Percentiles rank a stretch among this genome's conserved stretches.
phyloP scores from a whole-genome alignment of 2,888 invertebrate species.

The Dynastes maya region DNA sequence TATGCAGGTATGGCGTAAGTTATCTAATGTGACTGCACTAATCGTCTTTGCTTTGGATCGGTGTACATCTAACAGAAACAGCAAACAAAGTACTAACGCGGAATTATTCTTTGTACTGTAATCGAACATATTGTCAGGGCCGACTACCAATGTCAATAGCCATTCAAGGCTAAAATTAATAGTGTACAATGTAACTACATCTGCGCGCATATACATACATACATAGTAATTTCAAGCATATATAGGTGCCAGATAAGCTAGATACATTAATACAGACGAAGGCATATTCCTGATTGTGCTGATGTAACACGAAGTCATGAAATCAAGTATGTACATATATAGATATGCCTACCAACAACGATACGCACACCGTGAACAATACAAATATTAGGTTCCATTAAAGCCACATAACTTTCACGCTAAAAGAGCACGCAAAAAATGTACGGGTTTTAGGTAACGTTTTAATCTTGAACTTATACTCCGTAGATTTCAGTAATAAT shows the following conservation, averaged over 20 bases:
- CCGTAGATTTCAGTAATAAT: background rate
- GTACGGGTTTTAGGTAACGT: background rate
- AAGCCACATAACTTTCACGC: background rate
- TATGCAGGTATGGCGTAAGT: too few relatives aligned
- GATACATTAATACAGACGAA: too few relatives aligned
- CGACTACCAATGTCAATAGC: background rate
- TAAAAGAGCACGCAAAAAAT: background rate
- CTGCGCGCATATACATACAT: background rate
- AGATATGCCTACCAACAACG: too few relatives aligned
- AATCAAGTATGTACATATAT: too few relatives aligned
- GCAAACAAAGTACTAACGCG: background rate
- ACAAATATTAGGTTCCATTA: too few relatives aligned
- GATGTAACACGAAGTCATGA: too few relatives aligned
- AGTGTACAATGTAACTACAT: too few relatives aligned
- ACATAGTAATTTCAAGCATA: background rate
- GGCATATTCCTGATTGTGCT: too few relatives aligned
- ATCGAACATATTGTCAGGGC: background rate
- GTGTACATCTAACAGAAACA: background rate
- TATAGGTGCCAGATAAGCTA: background rate
- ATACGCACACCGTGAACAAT: too few relatives aligned
- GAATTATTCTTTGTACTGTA: background rate
- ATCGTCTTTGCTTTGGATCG: background rate
- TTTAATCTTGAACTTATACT: background rate
- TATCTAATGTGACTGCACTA: background rate
- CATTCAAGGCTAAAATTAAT: background rate